These are phyloP conservation scores for Lipotes vexillifer DNA, from an alignment of 2,113 vertebrate genomes.

Conservation along the genomic window DNA sequence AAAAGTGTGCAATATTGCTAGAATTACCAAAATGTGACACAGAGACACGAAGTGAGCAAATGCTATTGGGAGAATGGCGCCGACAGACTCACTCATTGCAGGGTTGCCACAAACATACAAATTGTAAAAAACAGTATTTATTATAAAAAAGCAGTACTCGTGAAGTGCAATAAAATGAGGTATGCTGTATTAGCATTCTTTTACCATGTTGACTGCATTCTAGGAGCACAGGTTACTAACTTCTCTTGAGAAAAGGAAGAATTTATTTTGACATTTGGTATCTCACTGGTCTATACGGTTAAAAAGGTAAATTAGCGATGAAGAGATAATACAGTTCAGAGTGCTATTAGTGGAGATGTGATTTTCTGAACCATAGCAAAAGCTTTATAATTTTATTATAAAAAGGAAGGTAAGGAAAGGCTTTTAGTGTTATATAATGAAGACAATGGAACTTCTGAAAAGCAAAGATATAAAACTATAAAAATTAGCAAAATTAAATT, in stretches of 20 bases:
- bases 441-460: background rate
- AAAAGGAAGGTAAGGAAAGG: background rate
- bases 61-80: background rate
- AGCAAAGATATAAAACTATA: background rate
- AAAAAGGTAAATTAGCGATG: background rate
- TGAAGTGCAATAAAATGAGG: background rate
- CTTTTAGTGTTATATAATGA: background rate
- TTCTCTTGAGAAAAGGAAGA: background rate
- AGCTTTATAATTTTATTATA: background rate
- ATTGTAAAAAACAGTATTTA: background rate
- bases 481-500: background rate
- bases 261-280: background rate
- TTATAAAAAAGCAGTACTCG: background rate
- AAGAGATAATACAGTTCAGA: background rate
- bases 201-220: background rate
- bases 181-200: background rate
- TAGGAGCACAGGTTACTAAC: background rate
- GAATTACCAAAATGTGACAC: background rate
- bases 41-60: background rate
- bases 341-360: background rate
- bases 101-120: background rate
- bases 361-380: background rate
- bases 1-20: background rate
- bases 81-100: background rate
- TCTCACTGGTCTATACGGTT: background rate